A percentile compares a stretch with the other conserved stretches of the same genome.
These are phyloP conservation scores for Mimas tiliae DNA, from an alignment of 2,888 invertebrate genomes.

Conservation along the genomic window DNA sequence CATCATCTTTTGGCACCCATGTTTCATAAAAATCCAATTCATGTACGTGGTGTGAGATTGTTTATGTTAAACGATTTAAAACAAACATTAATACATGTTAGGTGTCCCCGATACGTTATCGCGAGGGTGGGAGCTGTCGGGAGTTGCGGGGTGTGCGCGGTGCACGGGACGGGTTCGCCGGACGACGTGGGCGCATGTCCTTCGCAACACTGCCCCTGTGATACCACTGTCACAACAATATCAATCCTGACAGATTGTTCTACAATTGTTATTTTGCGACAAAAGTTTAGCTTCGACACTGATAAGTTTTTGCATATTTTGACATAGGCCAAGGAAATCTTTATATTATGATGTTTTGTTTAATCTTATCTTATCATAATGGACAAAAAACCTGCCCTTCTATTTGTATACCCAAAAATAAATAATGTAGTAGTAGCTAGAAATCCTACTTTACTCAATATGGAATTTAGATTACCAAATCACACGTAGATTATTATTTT, in stretches of 20 bases:
- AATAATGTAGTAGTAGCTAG: not conserved
- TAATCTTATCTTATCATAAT: not conserved
- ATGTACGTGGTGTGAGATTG: not conserved
- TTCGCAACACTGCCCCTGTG: conserved; percentile 71
- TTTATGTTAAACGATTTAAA: conserved; percentile 12
- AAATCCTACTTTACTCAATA: not conserved
- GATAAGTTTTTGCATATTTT: conserved; percentile 15
- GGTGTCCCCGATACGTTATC: conserved; percentile 65
- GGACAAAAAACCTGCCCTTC: not conserved
- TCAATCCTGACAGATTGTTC: conserved; percentile 29
- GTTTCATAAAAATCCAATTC: not conserved
- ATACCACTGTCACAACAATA: conserved; percentile 62
- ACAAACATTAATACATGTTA: conserved; percentile 35
- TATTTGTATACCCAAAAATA: not conserved
- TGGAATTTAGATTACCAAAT: too few species aligned
- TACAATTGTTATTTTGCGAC: conserved; percentile 15
- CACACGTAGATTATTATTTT: too few species aligned
- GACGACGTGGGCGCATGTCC: conserved; percentile 77
- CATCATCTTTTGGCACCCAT: not conserved
- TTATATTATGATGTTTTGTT: not conserved
- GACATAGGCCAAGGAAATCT: not conserved
- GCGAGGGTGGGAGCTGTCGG: conserved; percentile 42
- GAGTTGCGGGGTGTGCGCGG: conserved; percentile 40
- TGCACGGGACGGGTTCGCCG: conserved; percentile 44
- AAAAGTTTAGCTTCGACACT: not conserved